Base-by-base conservation (phyloP, 2,113 vertebrate species). In the Pelodiscus sinensis region DNA sequence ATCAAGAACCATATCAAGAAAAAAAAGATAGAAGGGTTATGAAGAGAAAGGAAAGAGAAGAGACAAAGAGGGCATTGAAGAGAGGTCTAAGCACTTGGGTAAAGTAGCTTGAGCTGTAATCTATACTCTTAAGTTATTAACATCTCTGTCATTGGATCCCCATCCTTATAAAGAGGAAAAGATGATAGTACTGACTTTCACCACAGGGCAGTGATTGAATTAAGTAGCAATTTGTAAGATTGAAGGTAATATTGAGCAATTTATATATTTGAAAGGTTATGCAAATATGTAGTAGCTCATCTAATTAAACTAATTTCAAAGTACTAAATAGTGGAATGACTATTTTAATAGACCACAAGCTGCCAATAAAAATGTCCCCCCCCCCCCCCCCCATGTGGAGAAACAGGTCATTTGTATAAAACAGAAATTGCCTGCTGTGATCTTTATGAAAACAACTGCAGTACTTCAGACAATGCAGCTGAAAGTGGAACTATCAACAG, bases 401-500 rank as follows among this genome's bases (percentile, higher is more conserved):
- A 95, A 96, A 96, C 94, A 96, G 97, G 96, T 96, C 90, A 94
- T 81, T 85, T 85, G 54, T 96, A 92, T 94, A 97, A 96, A 98
- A 91, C 87, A 96, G 84, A 96, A 97, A 91, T 92, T 91, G 93
- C 86, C 93, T 94, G 52, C 89, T 96, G 89, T 89, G 94, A 68
- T 92, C 96, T 97, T 98, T 95, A 95, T 95, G 94, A 97, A 96
- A 97, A 97, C 95, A 97, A 94, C 94, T 97, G 95, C 90, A 90
- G 82, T 77, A 78, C 78, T 92, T 94, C 96, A 96, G 97, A 98
- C 97, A 98, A 97, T 96, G 96, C 95, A 92, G 88, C 75, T 2
- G 78, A 97, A 97, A 97, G 97, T 95, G 95, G 97, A 93, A 89
- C 94, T 94, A 92, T 90, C 56, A 80, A 88, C 22, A 18, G 95